Conservation (phyloP, 2,888 invertebrate species). For the Malachius bipustulatus region DNA sequence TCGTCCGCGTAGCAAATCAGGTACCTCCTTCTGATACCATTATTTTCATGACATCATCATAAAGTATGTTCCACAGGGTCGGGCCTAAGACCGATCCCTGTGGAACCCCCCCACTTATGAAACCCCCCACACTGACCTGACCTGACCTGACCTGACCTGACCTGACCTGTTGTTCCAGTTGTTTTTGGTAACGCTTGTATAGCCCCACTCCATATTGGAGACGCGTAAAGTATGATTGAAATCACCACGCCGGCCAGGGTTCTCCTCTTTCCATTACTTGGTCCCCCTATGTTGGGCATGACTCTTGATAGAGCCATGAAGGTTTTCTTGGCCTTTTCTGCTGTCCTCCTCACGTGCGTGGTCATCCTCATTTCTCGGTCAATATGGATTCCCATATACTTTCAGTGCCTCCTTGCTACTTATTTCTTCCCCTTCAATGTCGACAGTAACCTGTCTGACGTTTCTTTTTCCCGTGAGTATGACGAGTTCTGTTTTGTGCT, state of each 20-base stretch:
- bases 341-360: not conserved
- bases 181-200: too few species aligned
- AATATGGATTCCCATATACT: not conserved
- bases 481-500: not conserved
- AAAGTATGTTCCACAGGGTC: too few species aligned
- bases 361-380: too few species aligned
- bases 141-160: not conserved
- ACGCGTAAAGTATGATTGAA: too few species aligned
- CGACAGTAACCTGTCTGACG: not conserved
- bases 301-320: not conserved
- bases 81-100: too few species aligned
- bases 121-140: too few species aligned
- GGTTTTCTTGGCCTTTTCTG: not conserved
- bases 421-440: not conserved
- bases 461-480: not conserved
- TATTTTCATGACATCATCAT: too few species aligned
- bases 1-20: too few species aligned
- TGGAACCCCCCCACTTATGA: too few species aligned
- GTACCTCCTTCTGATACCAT: too few species aligned
- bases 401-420: not conserved
- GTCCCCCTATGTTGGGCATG: not conserved
- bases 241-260: not conserved
- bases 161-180: not conserved
- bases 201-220: too few species aligned
- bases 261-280: not conserved